Base-by-base conservation (phyloP, 2,113 vertebrate species). In the Malurus cyaneus region DNA sequence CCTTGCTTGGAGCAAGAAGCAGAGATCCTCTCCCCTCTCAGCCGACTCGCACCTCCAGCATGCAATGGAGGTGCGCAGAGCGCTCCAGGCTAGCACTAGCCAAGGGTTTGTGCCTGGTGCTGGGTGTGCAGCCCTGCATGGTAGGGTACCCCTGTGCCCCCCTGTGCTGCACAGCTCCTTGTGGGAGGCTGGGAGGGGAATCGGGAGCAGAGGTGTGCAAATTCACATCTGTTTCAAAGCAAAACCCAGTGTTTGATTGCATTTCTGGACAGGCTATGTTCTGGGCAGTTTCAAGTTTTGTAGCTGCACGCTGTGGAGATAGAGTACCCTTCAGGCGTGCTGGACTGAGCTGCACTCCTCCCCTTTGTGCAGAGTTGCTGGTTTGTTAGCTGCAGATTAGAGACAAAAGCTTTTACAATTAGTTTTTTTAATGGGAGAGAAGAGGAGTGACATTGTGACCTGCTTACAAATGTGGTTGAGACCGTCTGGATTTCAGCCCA, bases 381-480 rank as follows among this genome's bases (percentile, higher is more conserved):
- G 73, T 94, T 96, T 85, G 79, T 91, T 88, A 91, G 85, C 77
- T 60, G 66, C 74, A 96, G 84, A 80, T 90, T 73, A 77, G 70
- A 86, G 61, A 84, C 87, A 79, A 94, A 89, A 89, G 73, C 74
- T 89, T 92, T 88, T 88, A 80, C 81, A 86, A 70, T 96, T 89
- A 82, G 74, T 87, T 61, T 93, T 93, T 92, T 91, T 89, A 93
- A 74, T 74, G 81, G 88, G 44, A 86, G 78, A 86, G 88, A 86
- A 88, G 83, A 89, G 61, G 52, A 88, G 39, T 86, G 88, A 82
- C 80, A 84, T 62, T 96, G 73, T 92, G 78, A 78, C 86, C 92
- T 0, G 56, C 32, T 94, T 91, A 88, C 66, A 89, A 87, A 89
- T 80, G 84, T 76, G 86, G 70, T 80, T 50, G 61, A 86, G 88